phyloP scores from a whole-genome alignment of 2,113 vertebrate species.

The Microtus ochrogaster region DNA sequence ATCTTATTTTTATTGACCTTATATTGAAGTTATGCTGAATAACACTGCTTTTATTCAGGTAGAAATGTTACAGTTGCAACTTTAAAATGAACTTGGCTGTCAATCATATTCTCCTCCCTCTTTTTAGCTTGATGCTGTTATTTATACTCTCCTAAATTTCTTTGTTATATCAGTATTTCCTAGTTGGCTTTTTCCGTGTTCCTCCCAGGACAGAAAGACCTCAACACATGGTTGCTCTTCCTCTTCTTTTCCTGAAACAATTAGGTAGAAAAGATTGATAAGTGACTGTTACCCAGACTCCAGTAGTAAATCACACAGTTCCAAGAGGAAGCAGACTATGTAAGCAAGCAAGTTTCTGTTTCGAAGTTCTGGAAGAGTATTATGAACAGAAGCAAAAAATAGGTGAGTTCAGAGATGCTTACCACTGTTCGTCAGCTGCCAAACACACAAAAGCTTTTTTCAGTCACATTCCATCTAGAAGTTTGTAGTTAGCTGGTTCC shows the following conservation, averaged over 20 bases:
- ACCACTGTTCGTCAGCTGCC: conserved; percentile 37
- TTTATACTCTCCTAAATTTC: conserved; percentile 33
- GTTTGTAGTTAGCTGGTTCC: conserved; percentile 47
- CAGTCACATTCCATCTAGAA: conserved; percentile 60
- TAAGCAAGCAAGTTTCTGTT: conserved; percentile 62
- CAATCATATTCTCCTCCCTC: background rate
- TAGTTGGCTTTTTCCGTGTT: background rate
- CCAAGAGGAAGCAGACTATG: conserved; percentile 38
- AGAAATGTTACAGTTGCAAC: conserved; percentile 6
- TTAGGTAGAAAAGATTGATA: conserved; percentile 33
- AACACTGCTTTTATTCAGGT: background rate
- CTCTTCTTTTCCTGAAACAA: conserved; percentile 65
- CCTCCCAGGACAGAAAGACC: conserved; percentile 52
- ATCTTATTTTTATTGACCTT: no score
- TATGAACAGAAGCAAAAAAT: conserved; percentile 41
- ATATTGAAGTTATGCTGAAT: no score
- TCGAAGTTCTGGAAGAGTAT: conserved; percentile 60
- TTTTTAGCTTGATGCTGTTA: conserved; percentile 20
- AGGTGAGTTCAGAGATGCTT: conserved; percentile 61
- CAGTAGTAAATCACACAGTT: conserved; percentile 54
- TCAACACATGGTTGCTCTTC: conserved; percentile 37
- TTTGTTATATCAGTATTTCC: conserved; percentile 33
- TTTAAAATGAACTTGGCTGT: background rate
- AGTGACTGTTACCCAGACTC: conserved; percentile 21
- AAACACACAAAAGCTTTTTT: conserved; percentile 59